Evolutionary conservation across 1,140 invertebrate species (phyloP).

Genomic region (Drosophila tropicalis): DNA sequence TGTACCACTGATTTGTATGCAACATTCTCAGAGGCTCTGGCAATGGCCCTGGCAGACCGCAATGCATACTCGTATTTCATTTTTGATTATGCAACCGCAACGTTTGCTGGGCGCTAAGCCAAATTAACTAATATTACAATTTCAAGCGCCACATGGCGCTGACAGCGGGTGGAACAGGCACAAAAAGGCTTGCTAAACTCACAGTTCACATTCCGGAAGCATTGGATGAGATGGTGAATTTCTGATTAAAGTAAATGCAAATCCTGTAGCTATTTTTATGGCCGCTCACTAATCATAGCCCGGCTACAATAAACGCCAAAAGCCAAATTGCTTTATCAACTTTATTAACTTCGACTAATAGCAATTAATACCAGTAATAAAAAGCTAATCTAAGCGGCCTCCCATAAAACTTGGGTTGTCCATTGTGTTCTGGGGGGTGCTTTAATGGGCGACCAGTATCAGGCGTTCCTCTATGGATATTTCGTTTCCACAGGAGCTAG

Average conservation of each 20-base stretch:
- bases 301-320: conserved; percentile 72
- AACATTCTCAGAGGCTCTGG: conserved; percentile 51
- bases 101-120: conserved; percentile 57
- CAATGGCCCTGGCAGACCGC: conserved; percentile 42
- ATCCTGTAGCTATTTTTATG: conserved; percentile 68
- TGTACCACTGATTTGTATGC: conserved; percentile 68
- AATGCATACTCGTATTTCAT: conserved; percentile 74
- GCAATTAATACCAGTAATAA: conserved; percentile 81
- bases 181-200: background rate
- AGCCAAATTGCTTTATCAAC: conserved; percentile 81
- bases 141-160: conserved; percentile 58
- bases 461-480: conserved; percentile 59
- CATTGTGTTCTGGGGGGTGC: conserved; percentile 39
- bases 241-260: conserved; percentile 66
- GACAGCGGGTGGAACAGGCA: conserved; percentile 14
- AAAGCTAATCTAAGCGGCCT: conserved; percentile 72
- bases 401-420: conserved; percentile 63
- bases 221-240: background rate
- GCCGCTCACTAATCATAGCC: conserved; percentile 65
- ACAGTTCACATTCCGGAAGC: background rate
- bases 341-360: conserved; percentile 82
- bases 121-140: conserved; percentile 78
- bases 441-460: conserved; percentile 41
- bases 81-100: conserved; percentile 43
- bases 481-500: conserved; percentile 16